Evolutionary conservation across 2,888 invertebrate genomes (phyloP), one percentile per base, ranked within the genome.

Genomic region (Tachina lurida): DNA sequence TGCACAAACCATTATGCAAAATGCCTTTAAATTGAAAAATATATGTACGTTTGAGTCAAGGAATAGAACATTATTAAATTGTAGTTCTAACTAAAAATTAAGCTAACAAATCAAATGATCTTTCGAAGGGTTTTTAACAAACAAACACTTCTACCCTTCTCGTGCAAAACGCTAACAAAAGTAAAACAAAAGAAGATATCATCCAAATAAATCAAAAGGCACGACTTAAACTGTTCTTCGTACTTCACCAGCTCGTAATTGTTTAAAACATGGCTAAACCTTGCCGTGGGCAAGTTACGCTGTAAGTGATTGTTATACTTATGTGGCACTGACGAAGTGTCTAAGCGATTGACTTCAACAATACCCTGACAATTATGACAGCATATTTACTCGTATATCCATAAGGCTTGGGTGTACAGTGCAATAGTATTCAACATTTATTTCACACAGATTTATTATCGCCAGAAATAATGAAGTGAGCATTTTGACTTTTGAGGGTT

Each of bases 201-300:
- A 76, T 71, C 86, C 83, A 87, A 87, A 88, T 87, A 77, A 89
- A 89, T 88, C 88, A 60, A 13, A 58, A 68, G 43, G n/a, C 63
- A 70, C 56, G 75, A 79, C 54, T 74, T 84, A 74, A 41, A 31
- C 12, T n/a, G 13, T 43, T 54, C 22, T 4, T 63, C 15, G 2
- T 22, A 47, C 60, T 45, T 60, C 73, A 68, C 68, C 68, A 78
- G 62, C 75, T 68, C 43, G 75, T 62, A 68, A 68, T 52, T 74
- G 43, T 31, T 58, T 52, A 68, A 54, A 60, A 9, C 58, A 31
- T 17, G 15, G 15, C n/a, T 39, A 68, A 63, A 43, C 31, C 15
- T 60, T 49, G 60, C 54, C 47, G 17, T 47, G 17, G 76, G 58
- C 13, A 17, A 67, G 13, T 43, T 19, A 4, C 4, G 9, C n/a